A percentile compares a stretch with the other conserved stretches of the same genome.
phyloP scores from a whole-genome alignment of 2,888 invertebrate species.

The Yponomeuta plumbellus region DNA sequence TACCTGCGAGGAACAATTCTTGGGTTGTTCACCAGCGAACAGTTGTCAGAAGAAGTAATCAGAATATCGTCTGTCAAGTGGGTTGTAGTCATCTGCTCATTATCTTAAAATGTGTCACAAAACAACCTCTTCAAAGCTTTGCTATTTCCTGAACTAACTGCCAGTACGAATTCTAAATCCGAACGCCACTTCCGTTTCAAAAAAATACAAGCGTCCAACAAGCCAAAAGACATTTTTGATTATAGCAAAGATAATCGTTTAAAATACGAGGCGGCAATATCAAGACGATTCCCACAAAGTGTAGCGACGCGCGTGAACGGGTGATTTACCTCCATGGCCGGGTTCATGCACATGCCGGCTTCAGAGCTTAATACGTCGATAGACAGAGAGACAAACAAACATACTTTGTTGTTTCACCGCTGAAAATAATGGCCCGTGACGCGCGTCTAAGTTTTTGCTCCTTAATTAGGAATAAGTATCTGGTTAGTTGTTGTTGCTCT shows the following conservation, averaged over 20 bases:
- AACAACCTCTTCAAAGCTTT: not conserved
- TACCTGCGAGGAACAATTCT: not conserved
- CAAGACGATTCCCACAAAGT: constrained; percentile 45
- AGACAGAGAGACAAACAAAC: constrained; percentile 27
- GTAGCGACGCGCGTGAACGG: constrained; percentile 52
- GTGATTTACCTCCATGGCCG: constrained; percentile 45
- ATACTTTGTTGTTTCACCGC: constrained; percentile 40
- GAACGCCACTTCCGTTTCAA: not conserved
- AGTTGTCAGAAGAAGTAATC: not conserved
- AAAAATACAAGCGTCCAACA: not conserved
- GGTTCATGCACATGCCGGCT: constrained; percentile 17
- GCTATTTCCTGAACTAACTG: not conserved
- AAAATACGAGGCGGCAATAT: constrained; percentile 37
- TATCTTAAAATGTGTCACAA: not conserved
- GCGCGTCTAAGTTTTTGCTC: constrained; percentile 51
- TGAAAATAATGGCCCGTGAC: constrained; percentile 54
- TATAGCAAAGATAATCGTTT: constrained; percentile 12
- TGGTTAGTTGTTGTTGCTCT: constrained; percentile 23
- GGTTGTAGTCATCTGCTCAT: not conserved
- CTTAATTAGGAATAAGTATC: constrained; percentile 70
- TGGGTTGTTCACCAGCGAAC: not conserved
- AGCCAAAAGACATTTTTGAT: constrained; percentile 12
- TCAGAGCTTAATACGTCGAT: constrained; percentile 1
- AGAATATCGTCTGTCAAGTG: not conserved
- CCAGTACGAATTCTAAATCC: not conserved